These are phyloP conservation scores for Chondrilla cf. caribensis DNA, from an alignment of 37 sponge, comb jelly and placozoan genomes.

Conservation along the genomic window DNA sequence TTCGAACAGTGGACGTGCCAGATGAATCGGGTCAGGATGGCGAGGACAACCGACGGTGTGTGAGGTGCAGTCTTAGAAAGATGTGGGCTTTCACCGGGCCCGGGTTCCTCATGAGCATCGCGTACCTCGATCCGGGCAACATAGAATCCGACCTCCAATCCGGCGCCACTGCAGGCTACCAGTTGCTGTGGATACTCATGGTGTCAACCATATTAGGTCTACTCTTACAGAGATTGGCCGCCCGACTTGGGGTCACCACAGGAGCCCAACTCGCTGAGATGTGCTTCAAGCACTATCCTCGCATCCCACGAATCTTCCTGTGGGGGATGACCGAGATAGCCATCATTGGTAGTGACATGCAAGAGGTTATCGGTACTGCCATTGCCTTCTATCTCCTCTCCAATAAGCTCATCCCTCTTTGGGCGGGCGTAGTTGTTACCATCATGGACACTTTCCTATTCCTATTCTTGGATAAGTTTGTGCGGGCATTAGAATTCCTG, in stretches of 20 bases:
- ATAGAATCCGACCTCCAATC: conserved; percentile 95
- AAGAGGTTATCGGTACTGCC: conserved; percentile 97
- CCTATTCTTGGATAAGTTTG: conserved; percentile 91
- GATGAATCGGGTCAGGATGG: not conserved
- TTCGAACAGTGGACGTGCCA: not conserved
- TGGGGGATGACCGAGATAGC: conserved; percentile 94
- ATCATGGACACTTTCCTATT: conserved; percentile 84
- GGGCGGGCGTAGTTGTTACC: conserved; percentile 88
- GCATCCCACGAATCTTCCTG: conserved; percentile 71
- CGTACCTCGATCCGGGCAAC: conserved; percentile 96
- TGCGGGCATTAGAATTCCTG: conserved; percentile 84
- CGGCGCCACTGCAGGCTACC: conserved; percentile 78
- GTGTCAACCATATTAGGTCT: conserved; percentile 83
- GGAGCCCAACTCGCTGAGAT: conserved; percentile 91
- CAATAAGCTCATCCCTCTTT: conserved; percentile 81
- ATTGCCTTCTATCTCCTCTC: conserved; percentile 85
- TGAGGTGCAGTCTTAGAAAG: conserved; percentile 81
- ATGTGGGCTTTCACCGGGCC: conserved; percentile 96
- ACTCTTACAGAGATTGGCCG: conserved; percentile 79
- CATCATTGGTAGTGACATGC: conserved; percentile 95
- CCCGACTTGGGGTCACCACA: conserved; percentile 81
- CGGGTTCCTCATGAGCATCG: conserved; percentile 98
- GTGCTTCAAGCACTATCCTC: conserved; percentile 74
- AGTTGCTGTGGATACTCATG: conserved; percentile 89
- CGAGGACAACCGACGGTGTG: conserved; percentile 23